Evolutionary conservation across 2,113 vertebrate genomes (phyloP).

Genomic region (Platycercus adscitus): DNA sequence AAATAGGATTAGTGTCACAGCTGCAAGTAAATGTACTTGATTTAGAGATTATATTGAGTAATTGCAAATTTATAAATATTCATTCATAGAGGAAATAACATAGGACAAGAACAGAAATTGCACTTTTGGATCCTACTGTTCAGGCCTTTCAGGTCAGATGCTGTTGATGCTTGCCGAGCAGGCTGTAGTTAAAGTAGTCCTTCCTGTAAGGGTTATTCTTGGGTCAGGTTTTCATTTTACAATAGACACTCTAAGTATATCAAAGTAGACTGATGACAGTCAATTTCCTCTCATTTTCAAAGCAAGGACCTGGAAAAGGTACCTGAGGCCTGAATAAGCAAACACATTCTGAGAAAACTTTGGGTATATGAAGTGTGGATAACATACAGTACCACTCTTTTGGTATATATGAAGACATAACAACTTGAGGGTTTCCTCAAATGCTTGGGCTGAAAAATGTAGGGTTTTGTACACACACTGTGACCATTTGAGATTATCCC

Average conservation of each 20-base stretch:
- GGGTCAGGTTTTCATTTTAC: background rate
- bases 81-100: background rate
- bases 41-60: background rate
- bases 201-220: background rate
- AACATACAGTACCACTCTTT: background rate
- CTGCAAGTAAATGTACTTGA: conserved; percentile 1
- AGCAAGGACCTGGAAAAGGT: background rate
- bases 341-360: background rate
- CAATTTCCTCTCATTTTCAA: background rate
- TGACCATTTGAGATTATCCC: background rate
- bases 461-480: background rate
- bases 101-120: background rate
- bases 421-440: background rate
- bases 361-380: background rate
- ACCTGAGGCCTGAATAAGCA: background rate
- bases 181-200: background rate
- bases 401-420: background rate
- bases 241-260: background rate
- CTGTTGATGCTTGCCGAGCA: background rate
- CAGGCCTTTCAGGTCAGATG: background rate
- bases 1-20: conserved; percentile 22
- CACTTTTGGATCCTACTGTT: background rate
- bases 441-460: background rate
- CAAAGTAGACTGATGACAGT: background rate
- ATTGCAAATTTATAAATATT: background rate